A percentile compares a stretch with the other conserved stretches of the same genome.
These are phyloP conservation scores for Palaemon carinicauda DNA, from an alignment of 1,140 invertebrate genomes.

Conservation along the genomic window DNA sequence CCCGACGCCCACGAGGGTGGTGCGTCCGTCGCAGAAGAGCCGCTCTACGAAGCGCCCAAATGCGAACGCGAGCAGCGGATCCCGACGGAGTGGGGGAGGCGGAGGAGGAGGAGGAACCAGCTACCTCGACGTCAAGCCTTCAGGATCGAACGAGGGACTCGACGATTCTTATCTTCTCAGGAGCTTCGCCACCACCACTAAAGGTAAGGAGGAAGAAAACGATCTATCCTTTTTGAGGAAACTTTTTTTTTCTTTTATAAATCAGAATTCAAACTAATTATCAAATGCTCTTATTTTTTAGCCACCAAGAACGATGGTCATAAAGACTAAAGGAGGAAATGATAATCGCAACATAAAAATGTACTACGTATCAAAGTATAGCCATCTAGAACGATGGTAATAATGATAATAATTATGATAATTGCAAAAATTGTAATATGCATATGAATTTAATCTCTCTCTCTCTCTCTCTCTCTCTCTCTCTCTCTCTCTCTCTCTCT, in stretches of 20 bases:
- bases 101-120: neutral
- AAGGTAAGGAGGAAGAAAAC: conserved; percentile 56
- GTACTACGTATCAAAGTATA: neutral
- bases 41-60: conserved; percentile 14
- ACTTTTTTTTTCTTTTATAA: too few relatives aligned
- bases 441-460: neutral
- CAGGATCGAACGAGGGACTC: conserved; percentile 45
- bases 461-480: too few relatives aligned
- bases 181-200: conserved; percentile 58
- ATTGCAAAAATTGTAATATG: too few relatives aligned
- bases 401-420: neutral
- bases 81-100: neutral
- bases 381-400: neutral
- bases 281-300: neutral
- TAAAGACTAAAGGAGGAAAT: neutral
- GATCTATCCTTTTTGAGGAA: neutral
- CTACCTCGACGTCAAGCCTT: conserved; percentile 56
- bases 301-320: neutral
- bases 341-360: neutral
- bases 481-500: too few relatives aligned
- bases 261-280: too few relatives aligned
- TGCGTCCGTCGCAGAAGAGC: conserved; percentile 44
- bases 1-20: conserved; percentile 53
- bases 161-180: conserved; percentile 59
- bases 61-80: neutral